phyloP scores from a whole-genome alignment of 2,113 vertebrate species.

The Xiphophorus hellerii region DNA sequence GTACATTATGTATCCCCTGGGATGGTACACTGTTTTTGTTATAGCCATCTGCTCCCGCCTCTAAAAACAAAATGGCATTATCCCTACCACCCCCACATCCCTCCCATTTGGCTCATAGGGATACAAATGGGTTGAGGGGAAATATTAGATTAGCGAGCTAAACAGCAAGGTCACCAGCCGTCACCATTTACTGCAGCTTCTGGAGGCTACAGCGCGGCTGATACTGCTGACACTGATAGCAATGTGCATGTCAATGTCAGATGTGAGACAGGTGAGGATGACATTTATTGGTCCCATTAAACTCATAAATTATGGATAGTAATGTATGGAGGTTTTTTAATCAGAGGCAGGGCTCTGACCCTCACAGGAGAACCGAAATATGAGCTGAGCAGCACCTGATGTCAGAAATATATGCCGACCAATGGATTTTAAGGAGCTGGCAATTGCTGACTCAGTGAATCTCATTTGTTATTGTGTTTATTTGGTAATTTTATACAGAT shows the following conservation, averaged over 20 bases:
- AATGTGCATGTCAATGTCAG: slow-evolving; percentile 63
- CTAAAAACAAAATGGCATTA: slow-evolving; percentile 56
- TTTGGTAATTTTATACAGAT: no score
- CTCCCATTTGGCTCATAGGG: slow-evolving; percentile 40
- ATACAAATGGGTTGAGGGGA: slow-evolving; percentile 54
- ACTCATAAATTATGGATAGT: slow-evolving; percentile 71
- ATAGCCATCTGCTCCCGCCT: slow-evolving; percentile 54
- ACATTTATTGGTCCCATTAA: slow-evolving; percentile 70
- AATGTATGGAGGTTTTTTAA: slow-evolving; percentile 65
- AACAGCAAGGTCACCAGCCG: slow-evolving; percentile 57
- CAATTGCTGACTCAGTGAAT: slow-evolving; percentile 5
- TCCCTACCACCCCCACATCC: slow-evolving; percentile 27
- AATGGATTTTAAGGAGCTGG: background rate
- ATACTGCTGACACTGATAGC: slow-evolving; percentile 18
- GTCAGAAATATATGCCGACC: slow-evolving; percentile 34
- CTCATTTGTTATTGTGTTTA: background rate
- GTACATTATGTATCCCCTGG: slow-evolving; percentile 17
- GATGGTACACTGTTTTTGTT: slow-evolving; percentile 22
- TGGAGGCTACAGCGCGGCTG: slow-evolving; percentile 35
- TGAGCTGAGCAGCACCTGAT: slow-evolving; percentile 27
- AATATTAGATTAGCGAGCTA: slow-evolving; percentile 67
- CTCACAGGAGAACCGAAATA: slow-evolving; percentile 8
- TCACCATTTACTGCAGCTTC: slow-evolving; percentile 42
- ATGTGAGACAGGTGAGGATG: slow-evolving; percentile 49
- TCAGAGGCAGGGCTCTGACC: slow-evolving; percentile 60